Conservation (phyloP, 2,113 vertebrate genomes). For the Clupea harengus region DNA sequence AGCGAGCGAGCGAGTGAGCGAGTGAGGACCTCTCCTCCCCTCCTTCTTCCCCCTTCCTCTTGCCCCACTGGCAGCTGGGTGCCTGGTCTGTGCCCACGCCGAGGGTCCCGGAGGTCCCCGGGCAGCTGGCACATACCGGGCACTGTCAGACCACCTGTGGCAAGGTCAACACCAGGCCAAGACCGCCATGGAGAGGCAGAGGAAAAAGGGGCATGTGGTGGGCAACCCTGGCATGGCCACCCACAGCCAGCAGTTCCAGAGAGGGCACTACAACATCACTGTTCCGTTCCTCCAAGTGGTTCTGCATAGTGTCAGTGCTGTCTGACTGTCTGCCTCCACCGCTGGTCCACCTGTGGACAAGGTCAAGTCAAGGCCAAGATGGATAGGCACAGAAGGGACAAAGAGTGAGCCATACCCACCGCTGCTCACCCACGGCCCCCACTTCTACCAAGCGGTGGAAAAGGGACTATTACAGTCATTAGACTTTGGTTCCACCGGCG, state of each 20-base stretch:
- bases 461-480: neutral
- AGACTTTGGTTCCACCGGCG: neutral
- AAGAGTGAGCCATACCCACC: neutral
- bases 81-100: conserved; percentile 27
- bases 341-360: neutral
- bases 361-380: neutral
- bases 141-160: conserved; percentile 2
- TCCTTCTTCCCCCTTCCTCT: neutral
- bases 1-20: neutral
- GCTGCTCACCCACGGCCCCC: neutral
- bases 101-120: conserved; percentile 23
- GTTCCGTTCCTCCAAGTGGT: neutral
- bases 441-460: neutral
- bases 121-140: conserved; percentile 40
- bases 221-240: neutral
- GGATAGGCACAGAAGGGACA: neutral
- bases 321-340: neutral
- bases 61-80: conserved; percentile 33
- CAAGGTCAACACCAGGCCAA: neutral
- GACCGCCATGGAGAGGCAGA: neutral
- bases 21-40: neutral
- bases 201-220: neutral
- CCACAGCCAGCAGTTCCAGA: neutral
- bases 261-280: neutral
- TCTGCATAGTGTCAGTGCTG: neutral